phyloP scores from a whole-genome alignment of 1,140 invertebrate species.

The Lasioglossum albipes region DNA sequence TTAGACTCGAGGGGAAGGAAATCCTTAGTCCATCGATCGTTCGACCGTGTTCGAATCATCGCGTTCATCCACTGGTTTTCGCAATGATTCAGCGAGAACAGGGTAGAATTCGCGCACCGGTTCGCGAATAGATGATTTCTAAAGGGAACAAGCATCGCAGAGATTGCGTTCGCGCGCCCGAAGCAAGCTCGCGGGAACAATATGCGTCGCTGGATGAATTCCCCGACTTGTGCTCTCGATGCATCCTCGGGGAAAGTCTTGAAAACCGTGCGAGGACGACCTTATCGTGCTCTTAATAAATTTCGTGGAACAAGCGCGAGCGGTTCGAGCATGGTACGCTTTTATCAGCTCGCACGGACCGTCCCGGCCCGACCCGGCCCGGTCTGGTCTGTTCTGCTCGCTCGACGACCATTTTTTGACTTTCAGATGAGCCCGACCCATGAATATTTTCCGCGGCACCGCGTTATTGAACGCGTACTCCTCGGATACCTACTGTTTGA shows the following conservation, averaged over 20 bases:
- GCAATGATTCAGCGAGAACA: no score
- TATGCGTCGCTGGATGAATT: slow-evolving; percentile 49
- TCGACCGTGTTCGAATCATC: no score
- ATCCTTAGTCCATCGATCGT: no score
- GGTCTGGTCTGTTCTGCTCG: neutral
- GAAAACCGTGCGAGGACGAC: slow-evolving; percentile 21
- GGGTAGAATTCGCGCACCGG: no score
- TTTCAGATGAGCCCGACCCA: slow-evolving; percentile 42
- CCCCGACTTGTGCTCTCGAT: slow-evolving; percentile 37
- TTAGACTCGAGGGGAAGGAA: no score
- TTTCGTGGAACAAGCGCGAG: neutral
- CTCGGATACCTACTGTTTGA: slow-evolving; percentile 8
- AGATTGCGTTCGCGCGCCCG: slow-evolving; percentile 10
- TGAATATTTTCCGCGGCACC: slow-evolving; percentile 38
- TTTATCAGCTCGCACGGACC: slow-evolving; percentile 13
- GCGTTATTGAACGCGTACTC: slow-evolving; percentile 38
- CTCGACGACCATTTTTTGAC: slow-evolving; percentile 36
- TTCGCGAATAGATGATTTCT: no score
- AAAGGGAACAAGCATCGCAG: no score
- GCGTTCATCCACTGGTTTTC: no score
- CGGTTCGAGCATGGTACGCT: slow-evolving; percentile 1
- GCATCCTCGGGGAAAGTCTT: slow-evolving; percentile 27
- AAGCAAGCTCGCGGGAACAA: neutral
- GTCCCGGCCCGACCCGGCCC: no score
- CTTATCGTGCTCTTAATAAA: slow-evolving; percentile 43